phyloP scores from a whole-genome alignment of 2,888 invertebrate genomes.

The Panorpa germanica region DNA sequence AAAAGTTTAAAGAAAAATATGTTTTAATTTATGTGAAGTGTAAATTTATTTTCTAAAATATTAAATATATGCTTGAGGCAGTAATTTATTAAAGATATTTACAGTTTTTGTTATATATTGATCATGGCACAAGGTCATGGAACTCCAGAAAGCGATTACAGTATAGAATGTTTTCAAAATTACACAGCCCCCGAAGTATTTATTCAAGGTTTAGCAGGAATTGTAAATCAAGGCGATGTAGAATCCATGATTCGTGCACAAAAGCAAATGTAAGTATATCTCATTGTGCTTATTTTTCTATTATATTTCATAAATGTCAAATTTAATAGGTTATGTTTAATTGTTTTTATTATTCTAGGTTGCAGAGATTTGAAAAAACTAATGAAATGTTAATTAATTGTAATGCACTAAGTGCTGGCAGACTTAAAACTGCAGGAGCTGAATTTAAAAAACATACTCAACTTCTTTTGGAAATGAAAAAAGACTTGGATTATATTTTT shows the following conservation, averaged over 20 bases:
- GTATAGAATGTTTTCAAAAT: constrained; percentile 79
- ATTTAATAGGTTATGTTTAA: not conserved
- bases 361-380: constrained; percentile 93
- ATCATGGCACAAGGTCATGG: too few species aligned
- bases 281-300: constrained; percentile 5
- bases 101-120: too few species aligned
- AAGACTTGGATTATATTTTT: constrained; percentile 87
- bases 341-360: constrained; percentile 33
- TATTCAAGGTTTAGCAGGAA: constrained; percentile 78
- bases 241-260: constrained; percentile 79
- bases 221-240: constrained; percentile 81
- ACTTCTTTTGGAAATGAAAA: constrained; percentile 75
- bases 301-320: constrained; percentile 2
- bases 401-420: constrained; percentile 76
- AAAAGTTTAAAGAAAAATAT: too few species aligned
- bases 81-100: too few species aligned
- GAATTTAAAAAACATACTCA: constrained; percentile 87
- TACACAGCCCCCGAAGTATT: constrained; percentile 83
- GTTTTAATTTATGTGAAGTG: too few species aligned
- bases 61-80: too few species aligned
- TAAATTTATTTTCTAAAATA: too few species aligned
- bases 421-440: constrained; percentile 65
- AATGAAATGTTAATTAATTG: constrained; percentile 98
- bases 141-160: too few species aligned
- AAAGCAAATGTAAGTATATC: constrained; percentile 63